These are phyloP conservation scores for Vespertilio murinus DNA, from an alignment of 2,797 vertebrate genomes.

Conservation along the genomic window DNA sequence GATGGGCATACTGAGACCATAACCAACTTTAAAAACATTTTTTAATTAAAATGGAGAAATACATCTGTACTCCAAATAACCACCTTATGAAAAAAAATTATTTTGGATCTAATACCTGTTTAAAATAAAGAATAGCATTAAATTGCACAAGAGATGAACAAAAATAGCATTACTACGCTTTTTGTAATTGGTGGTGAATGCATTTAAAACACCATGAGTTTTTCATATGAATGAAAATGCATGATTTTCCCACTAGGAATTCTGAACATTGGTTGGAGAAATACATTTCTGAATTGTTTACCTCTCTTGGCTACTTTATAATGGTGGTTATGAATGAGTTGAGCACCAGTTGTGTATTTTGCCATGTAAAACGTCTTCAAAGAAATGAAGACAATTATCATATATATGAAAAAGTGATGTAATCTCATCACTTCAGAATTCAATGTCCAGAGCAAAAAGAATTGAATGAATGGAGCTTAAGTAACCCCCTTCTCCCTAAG, in stretches of 20 bases:
- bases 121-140: conserved; percentile 62
- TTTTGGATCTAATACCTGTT: conserved; percentile 37
- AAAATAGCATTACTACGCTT: conserved; percentile 23
- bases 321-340: conserved; percentile 25
- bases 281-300: conserved; percentile 48
- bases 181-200: conserved; percentile 47
- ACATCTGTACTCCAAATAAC: conserved; percentile 45
- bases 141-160: conserved; percentile 43
- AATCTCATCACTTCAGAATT: conserved; percentile 47
- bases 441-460: conserved; percentile 3
- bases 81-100: conserved; percentile 48
- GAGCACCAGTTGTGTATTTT: conserved; percentile 36
- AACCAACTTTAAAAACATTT: conserved; percentile 53
- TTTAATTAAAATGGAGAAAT: conserved; percentile 68
- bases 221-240: conserved; percentile 61
- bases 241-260: conserved; percentile 35
- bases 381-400: conserved; percentile 46
- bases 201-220: conserved; percentile 50
- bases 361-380: conserved; percentile 55
- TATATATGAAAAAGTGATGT: conserved; percentile 39
- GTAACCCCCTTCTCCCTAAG: background rate
- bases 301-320: conserved; percentile 49
- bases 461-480: background rate
- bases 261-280: conserved; percentile 33
- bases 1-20: conserved; percentile 65